Base-by-base conservation (phyloP, 2,797 vertebrate species). In the Onychomys torridus region DNA sequence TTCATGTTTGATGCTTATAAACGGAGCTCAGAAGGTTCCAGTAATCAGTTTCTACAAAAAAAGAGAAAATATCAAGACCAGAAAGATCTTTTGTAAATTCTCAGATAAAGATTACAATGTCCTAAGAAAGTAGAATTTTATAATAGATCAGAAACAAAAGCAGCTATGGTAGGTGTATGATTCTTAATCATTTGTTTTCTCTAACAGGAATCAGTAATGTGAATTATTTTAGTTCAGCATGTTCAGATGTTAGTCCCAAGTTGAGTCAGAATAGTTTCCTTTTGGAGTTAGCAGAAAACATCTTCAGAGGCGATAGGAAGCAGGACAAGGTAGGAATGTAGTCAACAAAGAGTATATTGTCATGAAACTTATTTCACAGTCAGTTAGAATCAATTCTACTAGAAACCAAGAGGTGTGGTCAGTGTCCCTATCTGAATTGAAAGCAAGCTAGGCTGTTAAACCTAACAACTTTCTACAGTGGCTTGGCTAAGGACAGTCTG, bases 261-360 rank as follows among this genome's bases (percentile, higher is more conserved):
- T 71, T 96, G 52, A 92, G 89, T 87, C 29, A 91, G 83, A 89
- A 69, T 71, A 73, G 40, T 85, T 96, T 92, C 59, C 92, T 92
- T 88, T 94, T 73, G 46, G 37, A 32, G 5, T 90, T 78, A 23
- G 6, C 27, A 93, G 46, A 34, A 83, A 83, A 69, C 49, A 65
- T 2, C 2, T 16, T 55, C 59, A 55, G 46, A 76, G 46, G 1
- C 63, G 71, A 71, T 11, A 21, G 21, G 19, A 75, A 59, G 12
- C 57, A 59, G 94, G 63, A 85, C 0, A 46, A n/a, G 37, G 21
- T 76, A 83, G 49, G 2, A 6, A 69, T 40, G 1, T 32, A 73
- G 32, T 67, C 65, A 85, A 8, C n/a, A 81, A 77, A 91, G 27
- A 27, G 19, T 84, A 16, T 71, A 19, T 77, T 81, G 57, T 89